Base-by-base conservation (phyloP, 2,113 vertebrate genomes). In the Acanthisitta chloris region DNA sequence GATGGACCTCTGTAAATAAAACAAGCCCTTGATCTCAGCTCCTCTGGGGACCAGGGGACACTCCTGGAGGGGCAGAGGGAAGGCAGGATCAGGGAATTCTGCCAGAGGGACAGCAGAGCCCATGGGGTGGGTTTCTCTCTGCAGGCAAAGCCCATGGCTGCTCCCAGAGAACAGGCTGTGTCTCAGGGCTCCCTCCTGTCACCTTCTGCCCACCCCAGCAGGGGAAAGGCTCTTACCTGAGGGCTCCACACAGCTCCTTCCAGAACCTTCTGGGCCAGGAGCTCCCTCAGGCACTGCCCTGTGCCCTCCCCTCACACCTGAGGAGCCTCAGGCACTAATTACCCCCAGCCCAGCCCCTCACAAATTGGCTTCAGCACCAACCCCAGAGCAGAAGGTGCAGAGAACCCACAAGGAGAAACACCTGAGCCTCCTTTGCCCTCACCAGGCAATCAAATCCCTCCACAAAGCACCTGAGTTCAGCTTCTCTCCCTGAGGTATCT, bases 371-470 rank as follows among this genome's bases (percentile, higher is more conserved):
- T 4, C 48, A 0, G 18, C 52, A 57, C 33, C 54, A 21, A 9
- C 16, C 51, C 16, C 28, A 29, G 54, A n/a, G 13, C 33, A 6
- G 82, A 9, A 23, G 21, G 20, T 3, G 8, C 20, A 16, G 12
- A 5, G 40, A 42, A 12, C 7, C 15, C 38, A 21, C 15, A 8
- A 6, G 1, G 1, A 59, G 8, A 43, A 14, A 0, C 2, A 0
- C 1, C 10, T 4, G 11, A 15, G 54, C 9, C 33, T 11, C 25
- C 49, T 51, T 26, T 28, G 24, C 49, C 23, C 4, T 66, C 2
- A 6, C 3, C 58, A 5, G 58, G 58, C 29, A 2, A 28, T 29
- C 38, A 33, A 17, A 2, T 3, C 40, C 38, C 52, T 40, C 43
- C 43, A 14, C 23, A 9, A 0, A n/a, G n/a, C 61, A 5, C 16